Percentiles rank a stretch among this genome's conserved stretches.
Evolutionary conservation across 2,888 invertebrate genomes (phyloP).

Genomic region (Rotaria sp.): DNA sequence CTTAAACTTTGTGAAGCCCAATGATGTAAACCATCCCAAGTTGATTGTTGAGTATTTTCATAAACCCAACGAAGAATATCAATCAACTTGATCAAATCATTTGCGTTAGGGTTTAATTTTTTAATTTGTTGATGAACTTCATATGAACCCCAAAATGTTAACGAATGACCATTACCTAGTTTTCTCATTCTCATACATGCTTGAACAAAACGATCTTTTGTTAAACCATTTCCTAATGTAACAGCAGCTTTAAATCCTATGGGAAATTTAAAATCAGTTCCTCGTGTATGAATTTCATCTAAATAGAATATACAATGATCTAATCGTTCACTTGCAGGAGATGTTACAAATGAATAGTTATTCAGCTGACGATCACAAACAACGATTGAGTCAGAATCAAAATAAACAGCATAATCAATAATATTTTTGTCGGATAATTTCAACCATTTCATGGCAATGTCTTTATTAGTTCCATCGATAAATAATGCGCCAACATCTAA

Average conservation of each 20-base stretch:
- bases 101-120: background rate
- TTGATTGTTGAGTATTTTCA: background rate
- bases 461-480: background rate
- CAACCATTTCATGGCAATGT: background rate
- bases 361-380: background rate
- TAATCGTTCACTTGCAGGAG: too few species aligned
- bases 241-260: background rate
- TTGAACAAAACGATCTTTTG: constrained; percentile 6
- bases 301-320: background rate
- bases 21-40: background rate
- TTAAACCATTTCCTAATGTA: background rate
- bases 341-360: too few species aligned
- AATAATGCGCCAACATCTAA: background rate
- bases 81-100: background rate
- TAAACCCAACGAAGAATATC: background rate
- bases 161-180: background rate
- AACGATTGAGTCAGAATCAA: background rate
- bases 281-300: constrained; percentile 1
- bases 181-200: background rate
- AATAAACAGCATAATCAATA: background rate
- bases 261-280: background rate
- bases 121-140: background rate
- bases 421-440: background rate
- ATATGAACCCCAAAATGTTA: background rate
- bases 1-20: background rate